Percentiles rank a stretch among this genome's conserved stretches.
These are phyloP conservation scores for Pemphigus obesinymphae DNA, from an alignment of 1,140 invertebrate species.

Conservation along the genomic window DNA sequence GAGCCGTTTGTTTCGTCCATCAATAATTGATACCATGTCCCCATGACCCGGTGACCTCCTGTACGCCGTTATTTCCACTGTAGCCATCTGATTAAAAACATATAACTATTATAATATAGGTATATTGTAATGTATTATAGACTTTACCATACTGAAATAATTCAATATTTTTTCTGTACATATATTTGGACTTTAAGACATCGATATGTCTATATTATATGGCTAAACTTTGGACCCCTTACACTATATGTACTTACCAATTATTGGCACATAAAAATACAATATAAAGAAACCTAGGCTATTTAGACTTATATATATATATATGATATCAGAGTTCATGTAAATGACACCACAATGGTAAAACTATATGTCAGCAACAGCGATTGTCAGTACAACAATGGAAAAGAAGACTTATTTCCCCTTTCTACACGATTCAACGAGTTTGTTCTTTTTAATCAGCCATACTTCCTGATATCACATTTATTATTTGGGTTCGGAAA, in stretches of 20 bases:
- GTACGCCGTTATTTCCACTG: slow-evolving; percentile 5
- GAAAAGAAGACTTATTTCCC: slow-evolving; percentile 31
- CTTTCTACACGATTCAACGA: slow-evolving; percentile 6
- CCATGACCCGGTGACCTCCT: background rate
- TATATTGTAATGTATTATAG: too few relatives aligned
- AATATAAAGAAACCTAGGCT: slow-evolving; percentile 6
- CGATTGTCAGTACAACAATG: slow-evolving; percentile 34
- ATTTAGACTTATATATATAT: background rate
- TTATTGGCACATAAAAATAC: too few relatives aligned
- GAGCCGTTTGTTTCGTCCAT: background rate
- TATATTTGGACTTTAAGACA: too few relatives aligned
- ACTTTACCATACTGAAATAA: too few relatives aligned
- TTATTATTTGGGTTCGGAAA: background rate
- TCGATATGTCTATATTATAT: background rate
- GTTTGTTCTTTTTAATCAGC: background rate
- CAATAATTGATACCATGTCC: background rate
- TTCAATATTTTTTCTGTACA: too few relatives aligned
- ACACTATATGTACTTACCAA: too few relatives aligned
- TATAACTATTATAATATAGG: background rate
- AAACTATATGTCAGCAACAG: slow-evolving; percentile 33
- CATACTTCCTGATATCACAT: slow-evolving; percentile 8
- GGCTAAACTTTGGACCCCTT: too few relatives aligned
- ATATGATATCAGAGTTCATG: slow-evolving; percentile 1
- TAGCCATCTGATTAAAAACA: slow-evolving; percentile 16
- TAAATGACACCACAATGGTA: slow-evolving; percentile 34